Percentiles rank a stretch among this genome's conserved stretches.
Evolutionary conservation across 2,888 invertebrate genomes (phyloP).

Genomic region (Cryptus armator): DNA sequence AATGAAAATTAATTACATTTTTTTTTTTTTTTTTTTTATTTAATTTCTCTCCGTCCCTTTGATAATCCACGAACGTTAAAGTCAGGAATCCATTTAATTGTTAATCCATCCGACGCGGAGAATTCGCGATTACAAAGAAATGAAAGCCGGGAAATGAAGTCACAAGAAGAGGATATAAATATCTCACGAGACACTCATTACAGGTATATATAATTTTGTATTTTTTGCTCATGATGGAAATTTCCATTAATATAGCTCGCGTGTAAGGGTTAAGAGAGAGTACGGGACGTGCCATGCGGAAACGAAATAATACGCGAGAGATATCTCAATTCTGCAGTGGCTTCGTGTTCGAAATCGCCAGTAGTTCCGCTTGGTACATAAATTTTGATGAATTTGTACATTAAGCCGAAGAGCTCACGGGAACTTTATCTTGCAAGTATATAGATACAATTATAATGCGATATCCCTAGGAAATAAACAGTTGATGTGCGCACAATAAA

Average conservation of each 20-base stretch:
- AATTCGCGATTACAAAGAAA: not conserved
- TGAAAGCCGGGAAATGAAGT: not conserved
- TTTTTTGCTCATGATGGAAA: conserved; percentile 47
- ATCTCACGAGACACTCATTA: not conserved
- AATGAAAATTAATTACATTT: not conserved
- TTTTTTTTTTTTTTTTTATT: too few species aligned
- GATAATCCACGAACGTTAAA: too few species aligned
- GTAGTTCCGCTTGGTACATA: not conserved
- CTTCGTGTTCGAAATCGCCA: conserved; percentile 4
- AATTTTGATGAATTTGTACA: not conserved
- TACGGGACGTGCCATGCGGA: conserved; percentile 23
- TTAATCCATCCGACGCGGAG: too few species aligned
- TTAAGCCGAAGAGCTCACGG: not conserved
- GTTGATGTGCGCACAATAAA: not conserved
- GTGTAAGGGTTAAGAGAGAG: conserved; percentile 33
- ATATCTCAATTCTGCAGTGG: conserved; percentile 46
- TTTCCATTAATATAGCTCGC: conserved; percentile 62
- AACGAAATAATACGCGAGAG: conserved; percentile 54
- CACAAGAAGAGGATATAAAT: not conserved
- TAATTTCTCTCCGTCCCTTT: not conserved
- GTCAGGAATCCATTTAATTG: too few species aligned
- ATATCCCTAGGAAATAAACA: not conserved
- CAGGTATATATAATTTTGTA: not conserved
- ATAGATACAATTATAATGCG: not conserved
- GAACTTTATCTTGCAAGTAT: not conserved